Evolutionary conservation across 2,797 vertebrate genomes (phyloP).

Genomic region (Platyrinchus mystaceus): DNA sequence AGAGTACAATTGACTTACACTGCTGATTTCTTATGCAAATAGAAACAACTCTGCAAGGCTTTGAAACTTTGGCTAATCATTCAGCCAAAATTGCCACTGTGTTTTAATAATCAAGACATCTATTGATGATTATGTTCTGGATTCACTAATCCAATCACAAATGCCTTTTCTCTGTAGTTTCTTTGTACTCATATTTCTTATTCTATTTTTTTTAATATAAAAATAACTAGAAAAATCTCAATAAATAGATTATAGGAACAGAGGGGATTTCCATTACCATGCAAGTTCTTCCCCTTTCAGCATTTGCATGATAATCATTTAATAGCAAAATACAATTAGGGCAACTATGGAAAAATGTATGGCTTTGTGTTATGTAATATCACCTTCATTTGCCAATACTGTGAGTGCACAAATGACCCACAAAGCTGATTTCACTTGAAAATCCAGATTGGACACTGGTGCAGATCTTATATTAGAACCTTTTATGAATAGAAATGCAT

Average conservation of each 20-base stretch:
- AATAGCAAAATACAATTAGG: conserved; percentile 28
- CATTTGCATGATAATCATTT: conserved; percentile 10
- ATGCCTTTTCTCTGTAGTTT: conserved; percentile 12
- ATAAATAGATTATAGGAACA: conserved; percentile 39
- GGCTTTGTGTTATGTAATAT: background rate
- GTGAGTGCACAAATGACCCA: background rate
- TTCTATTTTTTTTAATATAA: background rate
- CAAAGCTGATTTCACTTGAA: conserved; percentile 18
- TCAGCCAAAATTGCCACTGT: conserved; percentile 12
- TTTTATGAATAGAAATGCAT: conserved; percentile 15
- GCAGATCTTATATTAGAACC: background rate
- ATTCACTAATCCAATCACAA: conserved; percentile 32
- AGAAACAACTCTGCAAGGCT: conserved; percentile 8
- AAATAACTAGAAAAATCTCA: conserved; percentile 41
- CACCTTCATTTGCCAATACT: background rate
- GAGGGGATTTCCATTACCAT: conserved; percentile 15
- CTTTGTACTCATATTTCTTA: conserved; percentile 30
- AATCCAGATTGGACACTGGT: background rate
- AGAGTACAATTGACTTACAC: background rate
- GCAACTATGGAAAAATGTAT: background rate
- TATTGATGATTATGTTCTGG: conserved; percentile 42
- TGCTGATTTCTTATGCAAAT: conserved; percentile 35
- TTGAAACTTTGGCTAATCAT: conserved; percentile 35
- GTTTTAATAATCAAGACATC: conserved; percentile 50
- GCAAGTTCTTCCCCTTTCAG: background rate